phyloP scores from a whole-genome alignment of 2,888 invertebrate species.

The Anorthoa munda region DNA sequence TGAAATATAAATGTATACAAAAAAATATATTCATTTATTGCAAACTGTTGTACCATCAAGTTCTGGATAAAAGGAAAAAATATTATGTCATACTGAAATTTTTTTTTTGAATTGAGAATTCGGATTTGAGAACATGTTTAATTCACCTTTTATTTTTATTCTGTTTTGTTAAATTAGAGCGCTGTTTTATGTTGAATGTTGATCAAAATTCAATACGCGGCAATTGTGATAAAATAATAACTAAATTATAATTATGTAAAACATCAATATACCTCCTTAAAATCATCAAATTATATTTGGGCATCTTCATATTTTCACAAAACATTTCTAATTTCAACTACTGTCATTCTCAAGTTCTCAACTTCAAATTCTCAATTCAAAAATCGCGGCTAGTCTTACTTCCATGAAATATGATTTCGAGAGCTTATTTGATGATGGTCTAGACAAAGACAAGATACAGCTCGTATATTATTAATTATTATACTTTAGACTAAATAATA shows the following conservation, averaged over 20 bases:
- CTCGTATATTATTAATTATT: no score
- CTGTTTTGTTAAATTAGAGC: background rate
- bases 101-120: background rate
- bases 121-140: background rate
- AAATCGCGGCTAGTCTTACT: background rate
- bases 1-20: constrained; percentile 9
- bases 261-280: background rate
- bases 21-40: background rate
- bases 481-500: constrained; percentile 4
- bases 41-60: background rate
- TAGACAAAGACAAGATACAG: background rate
- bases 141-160: background rate
- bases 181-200: background rate
- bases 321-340: no score
- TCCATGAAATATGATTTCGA: background rate
- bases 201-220: background rate
- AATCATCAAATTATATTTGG: background rate
- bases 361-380: background rate
- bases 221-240: background rate
- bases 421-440: no score
- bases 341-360: background rate
- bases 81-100: background rate
- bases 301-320: no score
- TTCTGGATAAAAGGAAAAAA: background rate
- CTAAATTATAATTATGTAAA: background rate